These are phyloP conservation scores for Tetramorium parvispinum DNA, from an alignment of 1,140 invertebrate species.

Conservation along the genomic window DNA sequence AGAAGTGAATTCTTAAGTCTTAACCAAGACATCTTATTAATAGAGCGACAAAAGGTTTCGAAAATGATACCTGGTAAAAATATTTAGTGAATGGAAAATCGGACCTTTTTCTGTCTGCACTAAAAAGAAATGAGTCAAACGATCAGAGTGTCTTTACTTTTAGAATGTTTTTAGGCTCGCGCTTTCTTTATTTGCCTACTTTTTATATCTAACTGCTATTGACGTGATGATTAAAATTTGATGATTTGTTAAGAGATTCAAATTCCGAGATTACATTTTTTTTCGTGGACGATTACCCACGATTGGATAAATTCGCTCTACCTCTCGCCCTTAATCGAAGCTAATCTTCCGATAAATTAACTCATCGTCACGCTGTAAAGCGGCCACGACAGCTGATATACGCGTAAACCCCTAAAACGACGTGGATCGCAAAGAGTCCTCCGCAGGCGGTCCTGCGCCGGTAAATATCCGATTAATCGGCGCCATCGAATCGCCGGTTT, in stretches of 20 bases:
- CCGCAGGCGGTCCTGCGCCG: constrained; percentile 4
- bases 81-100: background rate
- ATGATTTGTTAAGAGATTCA: background rate
- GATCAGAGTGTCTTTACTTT: background rate
- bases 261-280: background rate
- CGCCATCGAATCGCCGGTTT: constrained; percentile 64
- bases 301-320: background rate
- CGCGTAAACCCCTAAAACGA: constrained; percentile 33
- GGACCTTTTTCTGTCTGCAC: background rate
- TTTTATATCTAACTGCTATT: background rate
- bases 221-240: background rate
- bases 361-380: constrained; percentile 40
- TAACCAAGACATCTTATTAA: background rate
- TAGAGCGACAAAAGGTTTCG: background rate
- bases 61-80: background rate
- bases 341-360: constrained; percentile 52
- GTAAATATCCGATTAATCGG: constrained; percentile 37
- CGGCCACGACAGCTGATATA: constrained; percentile 36
- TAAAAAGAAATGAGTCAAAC: background rate
- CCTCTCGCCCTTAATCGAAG: background rate
- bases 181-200: background rate
- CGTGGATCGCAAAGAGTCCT: constrained; percentile 41
- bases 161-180: background rate
- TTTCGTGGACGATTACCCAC: background rate
- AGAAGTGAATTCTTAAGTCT: background rate